Conservation (phyloP, 1,140 invertebrate species). For the Drosophila aff. region DNA sequence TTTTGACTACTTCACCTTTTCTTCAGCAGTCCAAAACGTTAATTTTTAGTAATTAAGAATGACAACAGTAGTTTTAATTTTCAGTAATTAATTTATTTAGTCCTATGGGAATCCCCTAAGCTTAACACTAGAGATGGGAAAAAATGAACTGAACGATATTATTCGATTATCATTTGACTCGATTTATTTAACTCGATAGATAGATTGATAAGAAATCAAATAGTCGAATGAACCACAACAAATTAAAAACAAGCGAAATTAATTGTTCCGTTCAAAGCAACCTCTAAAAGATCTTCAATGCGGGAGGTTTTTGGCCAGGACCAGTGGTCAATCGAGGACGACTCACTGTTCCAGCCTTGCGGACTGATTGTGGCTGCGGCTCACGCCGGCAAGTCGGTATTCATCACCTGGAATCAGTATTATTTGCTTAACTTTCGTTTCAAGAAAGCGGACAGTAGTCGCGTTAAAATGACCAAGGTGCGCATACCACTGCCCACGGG, state of each 20-base stretch:
- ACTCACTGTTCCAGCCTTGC: conserved; percentile 66
- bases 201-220: neutral
- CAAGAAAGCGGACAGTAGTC: conserved; percentile 45
- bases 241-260: neutral
- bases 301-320: conserved; percentile 13
- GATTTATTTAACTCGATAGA: neutral
- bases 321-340: conserved; percentile 73
- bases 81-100: no score
- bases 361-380: conserved; percentile 61
- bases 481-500: conserved; percentile 56
- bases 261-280: neutral
- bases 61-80: no score
- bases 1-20: no score
- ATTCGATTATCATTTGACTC: neutral
- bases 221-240: neutral
- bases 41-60: no score
- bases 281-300: neutral
- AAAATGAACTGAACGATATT: no score
- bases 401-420: conserved; percentile 77
- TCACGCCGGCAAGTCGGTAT: conserved; percentile 61
- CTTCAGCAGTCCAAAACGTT: no score
- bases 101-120: no score
- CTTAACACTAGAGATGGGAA: no score
- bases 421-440: conserved; percentile 76
- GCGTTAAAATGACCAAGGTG: conserved; percentile 65